Base-by-base conservation (phyloP, 2,797 vertebrate species). In the Rhabdophis nuchalis region DNA sequence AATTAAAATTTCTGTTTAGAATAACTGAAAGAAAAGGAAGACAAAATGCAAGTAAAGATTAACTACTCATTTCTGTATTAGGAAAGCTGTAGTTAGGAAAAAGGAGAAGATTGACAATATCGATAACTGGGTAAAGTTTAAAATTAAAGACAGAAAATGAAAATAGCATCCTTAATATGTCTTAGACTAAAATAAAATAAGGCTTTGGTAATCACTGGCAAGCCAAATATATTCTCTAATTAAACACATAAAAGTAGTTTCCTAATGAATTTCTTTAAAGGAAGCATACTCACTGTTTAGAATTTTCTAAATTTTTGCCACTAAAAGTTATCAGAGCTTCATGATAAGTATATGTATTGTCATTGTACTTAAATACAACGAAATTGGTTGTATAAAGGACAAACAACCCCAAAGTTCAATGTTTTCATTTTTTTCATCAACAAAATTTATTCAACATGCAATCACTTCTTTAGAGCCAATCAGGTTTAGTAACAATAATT, bases 1-100 rank as follows among this genome's bases (percentile, higher is more conserved):
- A 92, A 25, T 91, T 77, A 23, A 91, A 72, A 20, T 86, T 46
- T 60, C 52, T 88, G 50, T 72, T 32, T 58, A 87, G 0, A n/a
- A 88, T 89, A 93, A 93, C 85, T 16, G 54, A 29, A 64, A n/a
- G 91, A 94, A 94, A 94, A 87, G 57, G 85, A 3, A 0, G 52
- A 52, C 60, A 29, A 64, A 64, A 64, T 64, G 60, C 60, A n/a
- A n/a, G 60, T 64, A 64, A 64, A 14, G 12, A 64, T n/a, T 61
- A 64, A 64, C 60, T 64, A 64, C 12, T n/a, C 12, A n/a, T 64
- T 64, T 64, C 60, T 9, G 6, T 61, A 61, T 64, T 64, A 64
- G 29, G 29, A 64, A 64, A 64, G 61, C 61, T n/a, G 29, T 29
- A 64, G 11, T n/a, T 64, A 5, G 60, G 12, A 60, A 60, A 60